These are phyloP conservation scores for Spongia lamella DNA, from an alignment of 37 sponge, comb jelly and placozoan species.

Conservation along the genomic window DNA sequence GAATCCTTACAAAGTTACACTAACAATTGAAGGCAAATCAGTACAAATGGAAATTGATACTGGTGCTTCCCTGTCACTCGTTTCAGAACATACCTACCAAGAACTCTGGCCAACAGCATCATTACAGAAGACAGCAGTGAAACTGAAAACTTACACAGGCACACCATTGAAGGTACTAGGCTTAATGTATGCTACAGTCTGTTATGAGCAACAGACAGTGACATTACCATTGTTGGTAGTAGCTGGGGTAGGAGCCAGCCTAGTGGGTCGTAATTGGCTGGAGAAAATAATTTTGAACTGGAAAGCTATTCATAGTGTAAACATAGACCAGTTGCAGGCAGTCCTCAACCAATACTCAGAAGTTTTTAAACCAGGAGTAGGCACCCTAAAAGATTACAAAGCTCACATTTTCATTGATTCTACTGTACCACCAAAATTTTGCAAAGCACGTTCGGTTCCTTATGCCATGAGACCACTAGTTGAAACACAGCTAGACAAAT, in stretches of 20 bases:
- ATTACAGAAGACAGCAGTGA: not conserved
- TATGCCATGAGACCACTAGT: constrained; percentile 1
- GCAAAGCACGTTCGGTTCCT: constrained; percentile 14
- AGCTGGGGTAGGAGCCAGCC: not conserved
- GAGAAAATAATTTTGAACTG: not conserved
- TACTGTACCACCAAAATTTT: constrained; percentile 6
- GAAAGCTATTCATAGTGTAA: not conserved
- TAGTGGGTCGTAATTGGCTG: constrained; percentile 1
- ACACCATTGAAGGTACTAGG: not conserved
- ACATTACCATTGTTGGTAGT: not conserved
- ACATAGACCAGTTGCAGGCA: not conserved
- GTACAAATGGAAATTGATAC: not conserved
- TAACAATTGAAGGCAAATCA: not conserved
- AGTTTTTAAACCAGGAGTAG: constrained; percentile 3
- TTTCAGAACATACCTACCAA: not conserved
- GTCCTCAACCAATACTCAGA: not conserved
- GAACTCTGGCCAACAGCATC: not conserved
- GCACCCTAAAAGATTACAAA: not conserved
- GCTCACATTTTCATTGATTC: not conserved
- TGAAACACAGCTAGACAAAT: constrained; percentile 10
- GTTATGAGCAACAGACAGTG: not conserved
- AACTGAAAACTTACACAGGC: constrained; percentile 1
- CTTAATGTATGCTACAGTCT: not conserved
- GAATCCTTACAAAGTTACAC: not conserved
- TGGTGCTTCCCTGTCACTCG: not conserved